These are phyloP conservation scores for Euzetes globulus DNA, from an alignment of 2,888 invertebrate species.

Conservation along the genomic window DNA sequence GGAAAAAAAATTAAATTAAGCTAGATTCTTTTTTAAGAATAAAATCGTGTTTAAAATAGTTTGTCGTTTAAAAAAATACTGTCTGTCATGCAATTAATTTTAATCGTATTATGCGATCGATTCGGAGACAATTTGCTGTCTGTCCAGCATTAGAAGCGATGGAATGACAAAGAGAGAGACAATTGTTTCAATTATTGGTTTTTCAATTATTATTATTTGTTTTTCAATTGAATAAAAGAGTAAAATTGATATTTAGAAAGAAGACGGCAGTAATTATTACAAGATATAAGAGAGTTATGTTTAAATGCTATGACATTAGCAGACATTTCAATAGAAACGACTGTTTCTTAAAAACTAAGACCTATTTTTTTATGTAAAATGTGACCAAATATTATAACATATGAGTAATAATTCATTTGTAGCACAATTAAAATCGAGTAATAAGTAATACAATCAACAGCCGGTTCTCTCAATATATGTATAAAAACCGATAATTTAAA, in stretches of 20 bases:
- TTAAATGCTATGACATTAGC: conserved; percentile 24
- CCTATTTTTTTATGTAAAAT: conserved; percentile 15
- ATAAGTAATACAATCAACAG: conserved; percentile 24
- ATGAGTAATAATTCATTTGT: conserved; percentile 21
- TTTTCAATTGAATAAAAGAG: not conserved
- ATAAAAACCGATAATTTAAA: not conserved
- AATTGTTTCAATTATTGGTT: not conserved
- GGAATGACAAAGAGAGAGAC: conserved; percentile 20
- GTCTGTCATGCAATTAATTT: too few species aligned
- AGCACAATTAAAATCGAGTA: conserved; percentile 20
- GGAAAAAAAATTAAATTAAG: not conserved
- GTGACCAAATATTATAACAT: conserved; percentile 23
- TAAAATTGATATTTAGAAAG: not conserved
- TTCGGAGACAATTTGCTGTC: not conserved
- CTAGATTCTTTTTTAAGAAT: not conserved
- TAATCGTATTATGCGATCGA: not conserved
- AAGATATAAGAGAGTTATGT: not conserved
- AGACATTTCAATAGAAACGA: not conserved
- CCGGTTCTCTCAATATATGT: not conserved
- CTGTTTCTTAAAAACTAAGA: conserved; percentile 2
- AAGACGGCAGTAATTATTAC: not conserved
- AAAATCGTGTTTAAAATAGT: not conserved
- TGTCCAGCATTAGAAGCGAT: not conserved
- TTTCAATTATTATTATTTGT: not conserved
- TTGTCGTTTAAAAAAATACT: too few species aligned